Base-by-base conservation (phyloP, 2,888 invertebrate species). In the Cataglyphis altisquamis region DNA sequence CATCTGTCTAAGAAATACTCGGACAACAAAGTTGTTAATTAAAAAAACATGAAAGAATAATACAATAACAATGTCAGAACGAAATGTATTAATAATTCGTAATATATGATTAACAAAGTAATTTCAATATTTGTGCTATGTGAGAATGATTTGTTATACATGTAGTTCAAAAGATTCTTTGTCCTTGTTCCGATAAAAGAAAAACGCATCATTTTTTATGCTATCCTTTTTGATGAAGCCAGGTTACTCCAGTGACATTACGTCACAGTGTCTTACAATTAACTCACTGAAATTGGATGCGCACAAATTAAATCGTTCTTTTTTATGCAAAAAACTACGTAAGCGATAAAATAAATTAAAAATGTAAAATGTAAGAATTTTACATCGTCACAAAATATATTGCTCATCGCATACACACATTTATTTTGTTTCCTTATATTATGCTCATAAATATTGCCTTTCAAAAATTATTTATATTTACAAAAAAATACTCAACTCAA, bases 171-270 rank as follows among this genome's bases (percentile, higher is more conserved):
- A 29, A 25, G 29, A 18, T 41, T 25, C 29, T 67, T 25, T 66
- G 12, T 39, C 18, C n/a, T 67, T 52, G 67, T 4, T 21, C 36
- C 10, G 15, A 67, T 12, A n/a, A 39, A 25, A 29, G 9, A 29
- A 36, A 39, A 36, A n/a, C 18, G 25, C n/a, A 8, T 52, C 48
- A 39, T 68, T 25, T n/a, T n/a, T 68, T 55, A 21, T 0, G 3
- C 36, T 41, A 15, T 41, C 3, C 39, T 29, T 64, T 72, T 77
- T 6, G 10, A 18, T 9, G 2, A 18, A 62, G 25, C 64, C 36
- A 77, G 55, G n/a, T 67, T n/a, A 68, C 25, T 75, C 70, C 15
- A 29, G 41, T 72, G 55, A 72, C 41, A 29, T 77, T 77, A 32
- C 73, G 29, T 70, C 77, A 41, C n/a, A n/a, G 39, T 12, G 25